Evolutionary conservation across 2,888 invertebrate species (phyloP).

Genomic region (Acanthopleura granulata): DNA sequence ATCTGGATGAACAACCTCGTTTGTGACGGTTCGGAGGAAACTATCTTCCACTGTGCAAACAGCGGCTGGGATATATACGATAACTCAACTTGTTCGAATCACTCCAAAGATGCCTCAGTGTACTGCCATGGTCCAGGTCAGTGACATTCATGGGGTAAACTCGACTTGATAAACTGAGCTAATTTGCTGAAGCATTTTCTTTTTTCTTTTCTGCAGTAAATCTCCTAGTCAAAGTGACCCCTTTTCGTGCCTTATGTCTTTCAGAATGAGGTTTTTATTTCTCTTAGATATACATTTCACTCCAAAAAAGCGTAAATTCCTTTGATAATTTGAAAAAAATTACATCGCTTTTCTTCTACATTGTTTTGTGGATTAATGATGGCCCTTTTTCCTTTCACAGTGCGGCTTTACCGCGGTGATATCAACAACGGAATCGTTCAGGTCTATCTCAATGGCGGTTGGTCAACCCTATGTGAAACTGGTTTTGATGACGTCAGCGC

Average conservation of each 20-base stretch:
- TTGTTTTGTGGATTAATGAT: too few species aligned
- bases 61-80: slow-evolving; percentile 43
- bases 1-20: slow-evolving; percentile 49
- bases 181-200: too few species aligned
- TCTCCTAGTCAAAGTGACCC: too few species aligned
- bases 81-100: slow-evolving; percentile 35
- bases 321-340: too few species aligned
- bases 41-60: slow-evolving; percentile 44
- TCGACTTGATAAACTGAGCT: too few species aligned
- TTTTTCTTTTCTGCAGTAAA: too few species aligned
- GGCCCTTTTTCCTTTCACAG: background rate
- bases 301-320: too few species aligned
- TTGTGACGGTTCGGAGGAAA: slow-evolving; percentile 46
- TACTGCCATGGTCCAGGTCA: slow-evolving; percentile 36
- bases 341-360: too few species aligned
- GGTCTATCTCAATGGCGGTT: slow-evolving; percentile 32
- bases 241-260: too few species aligned
- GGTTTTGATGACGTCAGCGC: slow-evolving; percentile 51
- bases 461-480: slow-evolving; percentile 52
- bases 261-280: too few species aligned
- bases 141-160: background rate
- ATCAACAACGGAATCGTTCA: slow-evolving; percentile 32
- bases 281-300: too few species aligned
- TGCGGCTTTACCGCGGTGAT: slow-evolving; percentile 33
- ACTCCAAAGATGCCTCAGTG: slow-evolving; percentile 50